phyloP scores from a whole-genome alignment of 1,140 invertebrate species.

The Diorhabda elongata region DNA sequence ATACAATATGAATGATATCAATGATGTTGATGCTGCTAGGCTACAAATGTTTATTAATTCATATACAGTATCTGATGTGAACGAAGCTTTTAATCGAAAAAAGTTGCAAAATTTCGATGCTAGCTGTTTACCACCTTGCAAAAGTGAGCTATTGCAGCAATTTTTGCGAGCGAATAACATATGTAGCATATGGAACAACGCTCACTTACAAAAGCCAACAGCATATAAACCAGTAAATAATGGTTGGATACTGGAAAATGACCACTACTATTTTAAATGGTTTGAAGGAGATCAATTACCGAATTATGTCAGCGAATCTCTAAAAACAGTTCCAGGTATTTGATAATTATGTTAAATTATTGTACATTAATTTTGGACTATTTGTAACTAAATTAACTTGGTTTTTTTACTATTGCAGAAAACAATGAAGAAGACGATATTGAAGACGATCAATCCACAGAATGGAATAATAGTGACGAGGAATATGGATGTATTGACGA shows the following conservation, averaged over 20 bases:
- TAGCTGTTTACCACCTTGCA: too few relatives aligned
- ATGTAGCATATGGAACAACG: constrained; percentile 37
- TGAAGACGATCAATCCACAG: neutral
- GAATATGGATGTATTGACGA: constrained; percentile 1
- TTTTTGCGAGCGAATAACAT: constrained; percentile 33
- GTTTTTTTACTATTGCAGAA: neutral
- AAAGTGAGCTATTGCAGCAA: too few relatives aligned
- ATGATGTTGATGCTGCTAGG: constrained; percentile 30
- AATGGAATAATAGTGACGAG: constrained; percentile 3
- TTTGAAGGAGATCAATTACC: constrained; percentile 28
- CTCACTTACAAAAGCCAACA: constrained; percentile 15
- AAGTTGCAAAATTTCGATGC: too few relatives aligned
- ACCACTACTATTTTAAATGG: constrained; percentile 27
- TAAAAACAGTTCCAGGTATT: constrained; percentile 20
- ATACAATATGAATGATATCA: constrained; percentile 25
- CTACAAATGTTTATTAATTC: constrained; percentile 23
- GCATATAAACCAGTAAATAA: constrained; percentile 20
- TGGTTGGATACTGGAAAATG: constrained; percentile 24
- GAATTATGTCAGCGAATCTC: constrained; percentile 16
- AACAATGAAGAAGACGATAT: neutral
- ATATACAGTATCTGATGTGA: constrained; percentile 18
- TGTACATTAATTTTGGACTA: neutral
- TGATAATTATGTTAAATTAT: constrained; percentile 7
- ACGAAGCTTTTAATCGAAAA: too few relatives aligned
- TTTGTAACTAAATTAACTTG: constrained; percentile 3